Base-by-base conservation (phyloP, 92 coral and sea anemone species). In the Heliopora coerulea region DNA sequence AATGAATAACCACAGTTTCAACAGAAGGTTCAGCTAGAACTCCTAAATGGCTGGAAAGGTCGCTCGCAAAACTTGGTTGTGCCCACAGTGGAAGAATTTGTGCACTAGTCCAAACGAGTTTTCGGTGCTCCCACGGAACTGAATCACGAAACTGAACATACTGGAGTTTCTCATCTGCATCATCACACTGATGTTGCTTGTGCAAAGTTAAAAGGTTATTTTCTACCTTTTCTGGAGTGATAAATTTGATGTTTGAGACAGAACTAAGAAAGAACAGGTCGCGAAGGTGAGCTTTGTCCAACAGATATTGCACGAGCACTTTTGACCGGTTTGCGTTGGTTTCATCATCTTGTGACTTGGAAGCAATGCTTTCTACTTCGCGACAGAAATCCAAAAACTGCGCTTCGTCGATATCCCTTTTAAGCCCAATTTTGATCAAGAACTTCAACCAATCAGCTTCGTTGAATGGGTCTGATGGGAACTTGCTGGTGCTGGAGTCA, bases 21-120 rank as follows among this genome's bases (percentile, higher is more conserved):
- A 87, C 77, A 12, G 96, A 87, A 0, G 97, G 92, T 14, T 80
- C 56, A 37, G 83, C 79, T 39, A 80, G 85, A 6, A 92, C 88
- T 39, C 88, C 89, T 10, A 91, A 88, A 49, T 86, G 85, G 24
- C 84, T 91, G 58, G 85, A 57, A 42, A 89, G 54, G 0, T 12
- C 0, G 49, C 80, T 59, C 52, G 74, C 78, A 20, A 72, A 84
- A 56, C 72, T 72, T 10, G 97, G 97, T 31, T 84, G 62, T 40
- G 97, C 91, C 97, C 97, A 92, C 7, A 56, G 59, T 59, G 97
- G 97, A n/a, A 92, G 88, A 33, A 92, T 80, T 11, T 88, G 73
- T n/a, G 79, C 80, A 20, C 89, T 79, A 9, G 96, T 87, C 97
- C 97, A 92, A 5, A 86, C 82, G 37, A 73, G 27, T 33, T 54